These are phyloP conservation scores for Ariopsis seemanni DNA, from an alignment of 2,113 vertebrate species.

Conservation along the genomic window DNA sequence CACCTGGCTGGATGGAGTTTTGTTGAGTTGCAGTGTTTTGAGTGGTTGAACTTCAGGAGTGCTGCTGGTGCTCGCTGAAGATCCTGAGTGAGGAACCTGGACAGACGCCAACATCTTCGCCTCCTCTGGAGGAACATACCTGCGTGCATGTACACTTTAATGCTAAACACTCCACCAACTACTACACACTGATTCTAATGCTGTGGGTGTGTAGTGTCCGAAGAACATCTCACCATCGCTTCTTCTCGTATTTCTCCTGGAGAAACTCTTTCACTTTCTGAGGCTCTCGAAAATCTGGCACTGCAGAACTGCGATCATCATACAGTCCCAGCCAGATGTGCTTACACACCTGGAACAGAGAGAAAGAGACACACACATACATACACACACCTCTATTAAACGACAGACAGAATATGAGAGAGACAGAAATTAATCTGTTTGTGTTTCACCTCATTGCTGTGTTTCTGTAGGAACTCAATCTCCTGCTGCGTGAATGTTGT, in stretches of 20 bases:
- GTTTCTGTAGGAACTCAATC: constrained; percentile 98
- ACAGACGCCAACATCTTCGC: constrained; percentile 86
- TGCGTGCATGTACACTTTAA: constrained; percentile 50
- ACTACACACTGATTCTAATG: neutral
- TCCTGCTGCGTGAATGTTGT: constrained; percentile 98
- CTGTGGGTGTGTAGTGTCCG: neutral
- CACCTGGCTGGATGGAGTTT: constrained; percentile 90
- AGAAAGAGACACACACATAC: constrained; percentile 48
- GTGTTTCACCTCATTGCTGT: constrained; percentile 89
- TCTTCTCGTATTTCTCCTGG: constrained; percentile 99
- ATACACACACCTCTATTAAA: no score
- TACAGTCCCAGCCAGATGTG: constrained; percentile 99
- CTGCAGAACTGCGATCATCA: constrained; percentile 94
- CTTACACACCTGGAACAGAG: constrained; percentile 86
- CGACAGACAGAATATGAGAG: constrained; percentile 16
- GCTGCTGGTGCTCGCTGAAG: constrained; percentile 93
- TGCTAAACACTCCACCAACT: neutral
- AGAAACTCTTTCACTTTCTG: constrained; percentile 99
- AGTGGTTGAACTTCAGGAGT: constrained; percentile 95
- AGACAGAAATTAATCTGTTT: neutral
- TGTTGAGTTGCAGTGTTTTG: constrained; percentile 90
- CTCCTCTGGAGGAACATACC: constrained; percentile 97
- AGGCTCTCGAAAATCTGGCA: constrained; percentile 98
- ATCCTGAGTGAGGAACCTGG: constrained; percentile 90
- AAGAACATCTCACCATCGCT: constrained; percentile 87